Percentiles rank a stretch among this genome's conserved stretches.
These are phyloP conservation scores for Reinhardtius hippoglossoides DNA, from an alignment of 2,113 vertebrate genomes.

Conservation along the genomic window DNA sequence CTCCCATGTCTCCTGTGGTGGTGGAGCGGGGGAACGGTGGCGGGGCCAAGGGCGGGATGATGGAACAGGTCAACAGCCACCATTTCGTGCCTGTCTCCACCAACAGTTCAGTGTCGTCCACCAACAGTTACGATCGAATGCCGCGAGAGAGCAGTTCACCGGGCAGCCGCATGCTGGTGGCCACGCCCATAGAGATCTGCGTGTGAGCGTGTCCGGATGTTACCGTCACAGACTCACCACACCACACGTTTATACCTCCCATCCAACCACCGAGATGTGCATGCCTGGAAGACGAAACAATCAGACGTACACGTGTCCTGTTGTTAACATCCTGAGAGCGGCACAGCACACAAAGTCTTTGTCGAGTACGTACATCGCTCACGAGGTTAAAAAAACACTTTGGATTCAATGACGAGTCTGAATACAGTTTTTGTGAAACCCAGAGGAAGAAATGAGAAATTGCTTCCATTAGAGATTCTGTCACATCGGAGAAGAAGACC, in stretches of 20 bases:
- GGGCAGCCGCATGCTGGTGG: constrained; percentile 82
- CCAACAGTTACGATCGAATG: constrained; percentile 85
- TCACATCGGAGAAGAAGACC: constrained; percentile 67
- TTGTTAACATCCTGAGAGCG: constrained; percentile 18
- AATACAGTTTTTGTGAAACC: not conserved
- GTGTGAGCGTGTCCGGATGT: constrained; percentile 69
- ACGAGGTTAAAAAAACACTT: not conserved
- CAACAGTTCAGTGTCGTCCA: constrained; percentile 85
- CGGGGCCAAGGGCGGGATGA: constrained; percentile 62
- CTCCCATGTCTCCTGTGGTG: constrained; percentile 64
- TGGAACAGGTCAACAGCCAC: constrained; percentile 69
- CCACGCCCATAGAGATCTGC: constrained; percentile 87
- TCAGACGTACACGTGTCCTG: constrained; percentile 8
- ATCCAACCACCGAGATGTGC: constrained; percentile 43
- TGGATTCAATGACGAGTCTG: too few relatives aligned
- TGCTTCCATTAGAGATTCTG: constrained; percentile 45
- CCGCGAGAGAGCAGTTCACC: constrained; percentile 81
- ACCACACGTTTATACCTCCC: constrained; percentile 61
- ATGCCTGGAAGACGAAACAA: constrained; percentile 45
- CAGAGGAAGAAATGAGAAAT: constrained; percentile 6
- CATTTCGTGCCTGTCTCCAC: constrained; percentile 84
- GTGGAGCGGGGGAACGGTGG: constrained; percentile 64
- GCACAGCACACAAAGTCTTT: constrained; percentile 33
- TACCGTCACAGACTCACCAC: constrained; percentile 13
- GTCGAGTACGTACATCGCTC: constrained; percentile 25